These are phyloP conservation scores for Acleris holmiana DNA, from an alignment of 2,888 invertebrate species.

Conservation along the genomic window DNA sequence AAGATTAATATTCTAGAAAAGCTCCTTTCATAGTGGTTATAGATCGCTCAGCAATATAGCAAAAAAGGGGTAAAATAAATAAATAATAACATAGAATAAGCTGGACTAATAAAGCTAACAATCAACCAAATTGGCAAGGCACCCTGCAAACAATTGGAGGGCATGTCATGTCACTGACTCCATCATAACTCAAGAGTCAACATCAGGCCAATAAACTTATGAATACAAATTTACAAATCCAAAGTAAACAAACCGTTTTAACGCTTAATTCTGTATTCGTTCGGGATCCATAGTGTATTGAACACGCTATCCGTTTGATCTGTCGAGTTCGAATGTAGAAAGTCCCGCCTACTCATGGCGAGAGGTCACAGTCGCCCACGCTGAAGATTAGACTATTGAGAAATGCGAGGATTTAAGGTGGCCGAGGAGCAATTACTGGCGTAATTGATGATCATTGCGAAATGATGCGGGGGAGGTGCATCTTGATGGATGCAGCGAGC, in stretches of 20 bases:
- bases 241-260: conserved; percentile 36
- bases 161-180: conserved; percentile 25
- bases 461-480: conserved; percentile 52
- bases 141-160: conserved; percentile 14
- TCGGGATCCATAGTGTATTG: conserved; percentile 29
- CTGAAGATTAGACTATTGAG: conserved; percentile 56
- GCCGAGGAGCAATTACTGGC: conserved; percentile 60
- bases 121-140: conserved; percentile 10
- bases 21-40: neutral
- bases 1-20: conserved; percentile 14
- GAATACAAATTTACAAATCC: conserved; percentile 32
- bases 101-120: conserved; percentile 12
- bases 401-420: conserved; percentile 60
- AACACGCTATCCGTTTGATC: conserved; percentile 47
- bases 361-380: conserved; percentile 76
- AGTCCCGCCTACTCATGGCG: conserved; percentile 72
- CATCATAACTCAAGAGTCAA: conserved; percentile 14
- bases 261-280: conserved; percentile 31
- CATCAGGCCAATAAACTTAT: conserved; percentile 17
- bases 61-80: conserved; percentile 11
- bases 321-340: conserved; percentile 61
- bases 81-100: conserved; percentile 19
- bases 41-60: conserved; percentile 5
- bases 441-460: conserved; percentile 71
- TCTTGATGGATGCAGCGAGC: conserved; percentile 29